phyloP scores from a whole-genome alignment of 2,888 invertebrate genomes.

The Selenia dentaria region DNA sequence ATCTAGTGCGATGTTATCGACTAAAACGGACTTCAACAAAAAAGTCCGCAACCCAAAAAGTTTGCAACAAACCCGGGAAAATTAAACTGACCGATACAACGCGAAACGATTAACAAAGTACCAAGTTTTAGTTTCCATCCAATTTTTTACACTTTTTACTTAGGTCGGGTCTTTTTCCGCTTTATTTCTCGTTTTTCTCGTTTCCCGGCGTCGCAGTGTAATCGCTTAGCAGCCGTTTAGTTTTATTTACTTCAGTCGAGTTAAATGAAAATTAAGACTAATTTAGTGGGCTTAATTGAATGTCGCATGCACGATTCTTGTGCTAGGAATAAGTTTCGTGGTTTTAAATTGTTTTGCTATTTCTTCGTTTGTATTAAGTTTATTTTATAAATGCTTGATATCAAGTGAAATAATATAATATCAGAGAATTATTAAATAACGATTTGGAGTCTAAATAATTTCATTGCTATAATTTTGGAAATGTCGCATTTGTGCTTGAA shows the following conservation, averaged over 20 bases:
- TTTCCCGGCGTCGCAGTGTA: slow-evolving; percentile 34
- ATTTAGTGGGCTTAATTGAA: slow-evolving; percentile 37
- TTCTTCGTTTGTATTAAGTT: not conserved
- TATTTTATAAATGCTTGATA: no score
- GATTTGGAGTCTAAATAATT: no score
- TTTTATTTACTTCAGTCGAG: slow-evolving; percentile 35
- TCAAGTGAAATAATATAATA: no score
- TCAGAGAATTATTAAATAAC: no score
- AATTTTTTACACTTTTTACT: slow-evolving; percentile 19
- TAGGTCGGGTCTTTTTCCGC: slow-evolving; percentile 1
- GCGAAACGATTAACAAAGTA: slow-evolving; percentile 15
- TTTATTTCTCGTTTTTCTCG: slow-evolving; percentile 8
- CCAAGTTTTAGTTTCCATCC: slow-evolving; percentile 8
- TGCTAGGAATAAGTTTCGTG: not conserved
- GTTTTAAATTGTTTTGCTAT: not conserved
- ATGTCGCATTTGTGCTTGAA: no score
- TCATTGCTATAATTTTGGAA: no score
- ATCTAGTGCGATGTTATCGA: no score
- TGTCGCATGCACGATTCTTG: slow-evolving; percentile 27
- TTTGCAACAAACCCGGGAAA: no score
- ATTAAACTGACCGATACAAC: slow-evolving; percentile 14
- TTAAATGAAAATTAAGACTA: slow-evolving; percentile 31
- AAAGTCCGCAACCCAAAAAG: no score
- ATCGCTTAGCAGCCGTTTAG: slow-evolving; percentile 42
- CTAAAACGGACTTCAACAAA: no score